A percentile compares a stretch with the other conserved stretches of the same genome.
phyloP scores from a whole-genome alignment of 2,888 invertebrate species.

The Acanthosepion esculentum region DNA sequence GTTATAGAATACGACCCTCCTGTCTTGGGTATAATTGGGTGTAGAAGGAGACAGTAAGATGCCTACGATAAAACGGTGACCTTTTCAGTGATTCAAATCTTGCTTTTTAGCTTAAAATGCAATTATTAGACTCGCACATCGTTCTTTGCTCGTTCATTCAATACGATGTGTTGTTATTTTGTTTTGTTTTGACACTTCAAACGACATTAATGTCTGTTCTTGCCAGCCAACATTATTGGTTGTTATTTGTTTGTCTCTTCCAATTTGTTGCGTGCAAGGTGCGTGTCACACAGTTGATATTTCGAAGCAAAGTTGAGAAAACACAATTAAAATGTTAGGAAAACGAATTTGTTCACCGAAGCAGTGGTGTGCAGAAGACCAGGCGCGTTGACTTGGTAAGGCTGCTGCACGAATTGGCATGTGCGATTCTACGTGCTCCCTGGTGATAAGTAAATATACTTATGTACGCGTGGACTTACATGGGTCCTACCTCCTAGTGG shows the following conservation, averaged over 20 bases:
- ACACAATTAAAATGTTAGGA: conserved; percentile 20
- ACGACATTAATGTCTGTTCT: background rate
- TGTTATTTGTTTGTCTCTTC: background rate
- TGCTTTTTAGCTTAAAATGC: background rate
- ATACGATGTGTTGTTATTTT: background rate
- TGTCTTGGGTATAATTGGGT: too few relatives aligned
- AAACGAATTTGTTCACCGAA: background rate
- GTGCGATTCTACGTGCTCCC: background rate
- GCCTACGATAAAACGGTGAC: too few relatives aligned
- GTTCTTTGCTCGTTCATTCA: background rate
- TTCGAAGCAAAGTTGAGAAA: background rate
- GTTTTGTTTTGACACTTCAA: background rate
- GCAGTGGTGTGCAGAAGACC: background rate
- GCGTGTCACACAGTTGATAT: background rate
- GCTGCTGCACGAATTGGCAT: background rate
- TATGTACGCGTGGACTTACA: background rate
- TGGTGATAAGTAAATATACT: background rate
- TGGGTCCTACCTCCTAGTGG: too few relatives aligned
- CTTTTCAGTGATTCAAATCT: background rate
- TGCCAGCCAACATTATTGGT: background rate
- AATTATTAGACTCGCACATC: background rate
- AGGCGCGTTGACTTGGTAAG: background rate
- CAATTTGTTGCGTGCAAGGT: background rate
- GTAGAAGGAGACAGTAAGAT: too few relatives aligned
- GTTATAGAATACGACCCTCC: too few relatives aligned